phyloP scores from a whole-genome alignment of 2,113 vertebrate genomes.

The Nothobranchius furzeri region DNA sequence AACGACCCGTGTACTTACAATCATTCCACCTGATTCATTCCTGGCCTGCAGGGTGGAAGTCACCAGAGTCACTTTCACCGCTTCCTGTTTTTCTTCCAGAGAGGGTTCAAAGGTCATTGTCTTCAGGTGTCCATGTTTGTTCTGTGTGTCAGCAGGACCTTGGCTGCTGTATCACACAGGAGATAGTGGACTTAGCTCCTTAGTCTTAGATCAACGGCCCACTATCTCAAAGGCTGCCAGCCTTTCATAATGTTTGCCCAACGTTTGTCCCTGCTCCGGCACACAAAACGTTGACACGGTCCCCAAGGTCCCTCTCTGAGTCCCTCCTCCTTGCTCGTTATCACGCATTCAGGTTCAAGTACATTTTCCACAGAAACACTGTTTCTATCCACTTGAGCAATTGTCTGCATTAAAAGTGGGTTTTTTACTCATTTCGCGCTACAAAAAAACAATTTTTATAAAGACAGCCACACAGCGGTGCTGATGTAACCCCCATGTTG shows the following conservation, averaged over 20 bases:
- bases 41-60: constrained; percentile 64
- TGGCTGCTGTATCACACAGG: constrained; percentile 69
- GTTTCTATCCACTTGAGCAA: constrained; percentile 3
- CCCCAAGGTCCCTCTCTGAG: constrained; percentile 70
- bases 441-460: constrained; percentile 4
- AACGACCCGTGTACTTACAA: constrained; percentile 66
- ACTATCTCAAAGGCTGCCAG: constrained; percentile 77
- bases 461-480: constrained; percentile 43
- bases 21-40: constrained; percentile 73
- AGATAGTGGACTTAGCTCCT: constrained; percentile 74
- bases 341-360: constrained; percentile 67
- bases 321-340: constrained; percentile 59
- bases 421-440: background rate
- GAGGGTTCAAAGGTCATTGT: constrained; percentile 75
- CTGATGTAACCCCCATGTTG: constrained; percentile 40
- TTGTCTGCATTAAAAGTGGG: constrained; percentile 10
- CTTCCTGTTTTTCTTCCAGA: constrained; percentile 64
- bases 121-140: constrained; percentile 79
- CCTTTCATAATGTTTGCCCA: constrained; percentile 79
- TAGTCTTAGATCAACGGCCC: constrained; percentile 79
- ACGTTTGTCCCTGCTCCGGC: constrained; percentile 74
- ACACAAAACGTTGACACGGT: constrained; percentile 77
- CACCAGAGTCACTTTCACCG: constrained; percentile 68
- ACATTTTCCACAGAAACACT: constrained; percentile 41
- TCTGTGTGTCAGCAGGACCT: constrained; percentile 75